These are phyloP conservation scores for Propithecus perrieri DNA, from an alignment of 2,797 vertebrate genomes.

Conservation along the genomic window DNA sequence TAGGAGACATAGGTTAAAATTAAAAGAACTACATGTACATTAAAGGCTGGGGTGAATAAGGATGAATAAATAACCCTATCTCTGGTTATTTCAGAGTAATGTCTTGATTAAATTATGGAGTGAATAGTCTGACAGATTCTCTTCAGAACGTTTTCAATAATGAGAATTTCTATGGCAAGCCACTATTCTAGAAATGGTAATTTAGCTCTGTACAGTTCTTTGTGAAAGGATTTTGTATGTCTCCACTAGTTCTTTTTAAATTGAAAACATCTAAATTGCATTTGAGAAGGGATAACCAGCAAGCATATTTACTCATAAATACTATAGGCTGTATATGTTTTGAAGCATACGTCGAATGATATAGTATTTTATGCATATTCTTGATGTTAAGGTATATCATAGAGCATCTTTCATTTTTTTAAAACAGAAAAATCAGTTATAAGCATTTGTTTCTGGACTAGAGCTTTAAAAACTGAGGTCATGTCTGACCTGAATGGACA, in stretches of 20 bases:
- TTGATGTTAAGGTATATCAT: neutral
- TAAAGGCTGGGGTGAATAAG: neutral
- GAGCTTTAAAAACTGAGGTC: neutral
- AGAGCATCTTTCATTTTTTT: neutral
- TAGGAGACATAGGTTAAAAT: neutral
- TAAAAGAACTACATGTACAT: neutral
- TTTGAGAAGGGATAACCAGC: conserved; percentile 20
- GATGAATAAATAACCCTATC: neutral
- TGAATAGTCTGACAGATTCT: neutral
- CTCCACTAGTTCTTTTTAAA: neutral
- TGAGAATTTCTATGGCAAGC: conserved; percentile 24
- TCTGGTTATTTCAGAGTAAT: neutral
- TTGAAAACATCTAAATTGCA: neutral
- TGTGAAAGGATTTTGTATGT: conserved; percentile 23
- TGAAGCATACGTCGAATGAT: neutral
- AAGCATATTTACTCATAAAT: neutral
- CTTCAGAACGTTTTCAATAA: conserved; percentile 19
- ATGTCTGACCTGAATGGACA: conserved; percentile 24
- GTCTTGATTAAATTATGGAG: neutral
- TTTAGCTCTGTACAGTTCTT: conserved; percentile 7
- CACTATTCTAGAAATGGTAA: conserved; percentile 34
- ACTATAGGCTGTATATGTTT: neutral
- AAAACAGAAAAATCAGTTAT: neutral
- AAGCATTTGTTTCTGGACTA: conserved; percentile 29
- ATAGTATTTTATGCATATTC: neutral